A percentile compares a stretch with the other conserved stretches of the same genome.
Evolutionary conservation across 2,888 invertebrate genomes (phyloP).

Genomic region (Apamea anceps): DNA sequence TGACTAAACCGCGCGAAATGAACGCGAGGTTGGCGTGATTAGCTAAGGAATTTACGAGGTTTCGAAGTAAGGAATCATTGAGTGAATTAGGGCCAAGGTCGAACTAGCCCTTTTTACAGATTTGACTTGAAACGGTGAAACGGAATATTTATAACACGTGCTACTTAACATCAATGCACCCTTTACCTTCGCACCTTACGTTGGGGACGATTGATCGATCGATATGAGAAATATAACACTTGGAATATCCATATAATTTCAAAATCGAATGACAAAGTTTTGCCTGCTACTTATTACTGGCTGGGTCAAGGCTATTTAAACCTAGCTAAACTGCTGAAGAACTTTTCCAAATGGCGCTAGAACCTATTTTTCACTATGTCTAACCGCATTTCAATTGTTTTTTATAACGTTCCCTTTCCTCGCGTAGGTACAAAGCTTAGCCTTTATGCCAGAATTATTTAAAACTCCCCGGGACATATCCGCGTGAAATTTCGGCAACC

Average conservation of each 20-base stretch:
- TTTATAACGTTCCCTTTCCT: neutral
- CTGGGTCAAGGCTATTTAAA: neutral
- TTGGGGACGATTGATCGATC: slow-evolving; percentile 2
- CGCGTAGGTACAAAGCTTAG: neutral
- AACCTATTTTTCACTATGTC: neutral
- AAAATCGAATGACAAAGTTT: neutral
- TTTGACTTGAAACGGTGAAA: neutral
- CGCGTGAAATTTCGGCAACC: no score
- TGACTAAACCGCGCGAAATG: no score
- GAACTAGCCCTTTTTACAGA: neutral
- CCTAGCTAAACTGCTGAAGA: neutral
- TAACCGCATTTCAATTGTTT: neutral
- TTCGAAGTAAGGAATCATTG: no score
- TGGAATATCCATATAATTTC: neutral
- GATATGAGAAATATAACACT: slow-evolving; percentile 26
- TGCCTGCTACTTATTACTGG: neutral
- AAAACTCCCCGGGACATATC: neutral
- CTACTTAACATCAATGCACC: neutral
- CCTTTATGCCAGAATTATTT: neutral
- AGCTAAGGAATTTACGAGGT: no score
- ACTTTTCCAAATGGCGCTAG: neutral
- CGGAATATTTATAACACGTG: neutral
- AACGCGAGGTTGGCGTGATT: no score
- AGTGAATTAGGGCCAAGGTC: neutral
- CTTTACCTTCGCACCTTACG: slow-evolving; percentile 1